Percentiles rank a stretch among this genome's conserved stretches.
phyloP scores from a whole-genome alignment of 2,888 invertebrate species.

The Emmelina monodactyla region DNA sequence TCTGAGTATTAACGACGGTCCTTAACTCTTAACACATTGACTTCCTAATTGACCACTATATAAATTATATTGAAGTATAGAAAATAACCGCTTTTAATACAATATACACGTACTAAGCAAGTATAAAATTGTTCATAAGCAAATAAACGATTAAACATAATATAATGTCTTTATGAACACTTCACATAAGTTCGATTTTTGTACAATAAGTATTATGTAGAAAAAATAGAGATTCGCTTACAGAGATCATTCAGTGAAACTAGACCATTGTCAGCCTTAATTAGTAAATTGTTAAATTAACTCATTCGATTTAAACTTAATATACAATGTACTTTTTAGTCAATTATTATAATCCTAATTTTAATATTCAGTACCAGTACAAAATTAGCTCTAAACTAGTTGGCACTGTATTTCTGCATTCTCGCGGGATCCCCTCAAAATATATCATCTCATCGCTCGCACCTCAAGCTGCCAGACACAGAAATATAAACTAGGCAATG shows the following conservation, averaged over 20 bases:
- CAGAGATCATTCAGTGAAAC: conserved; percentile 64
- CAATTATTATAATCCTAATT: too few species aligned
- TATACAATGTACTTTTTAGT: too few species aligned
- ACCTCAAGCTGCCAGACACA: too few species aligned
- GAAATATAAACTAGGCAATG: conserved; percentile 49
- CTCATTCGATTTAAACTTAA: too few species aligned
- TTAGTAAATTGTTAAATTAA: too few species aligned
- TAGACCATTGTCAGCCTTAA: conserved; percentile 43
- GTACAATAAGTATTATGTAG: conserved; percentile 64
- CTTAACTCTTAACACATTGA: conserved; percentile 33
- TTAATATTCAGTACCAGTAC: too few species aligned
- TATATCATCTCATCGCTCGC: too few species aligned
- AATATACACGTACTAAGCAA: conserved; percentile 3
- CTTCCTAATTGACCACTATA: conserved; percentile 50
- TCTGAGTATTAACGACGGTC: conserved; percentile 10
- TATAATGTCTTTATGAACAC: conserved; percentile 44
- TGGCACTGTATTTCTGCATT: conserved; percentile 1
- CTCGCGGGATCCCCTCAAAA: too few species aligned
- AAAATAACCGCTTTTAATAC: too few species aligned
- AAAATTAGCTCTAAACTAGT: not conserved
- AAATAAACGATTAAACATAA: conserved; percentile 28
- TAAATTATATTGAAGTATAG: conserved; percentile 5
- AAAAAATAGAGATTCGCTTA: conserved; percentile 66
- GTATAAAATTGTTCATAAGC: conserved; percentile 15
- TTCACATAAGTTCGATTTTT: conserved; percentile 58